Base-by-base conservation (phyloP, 2,888 invertebrate genomes). In the Chelonus formosanus region DNA sequence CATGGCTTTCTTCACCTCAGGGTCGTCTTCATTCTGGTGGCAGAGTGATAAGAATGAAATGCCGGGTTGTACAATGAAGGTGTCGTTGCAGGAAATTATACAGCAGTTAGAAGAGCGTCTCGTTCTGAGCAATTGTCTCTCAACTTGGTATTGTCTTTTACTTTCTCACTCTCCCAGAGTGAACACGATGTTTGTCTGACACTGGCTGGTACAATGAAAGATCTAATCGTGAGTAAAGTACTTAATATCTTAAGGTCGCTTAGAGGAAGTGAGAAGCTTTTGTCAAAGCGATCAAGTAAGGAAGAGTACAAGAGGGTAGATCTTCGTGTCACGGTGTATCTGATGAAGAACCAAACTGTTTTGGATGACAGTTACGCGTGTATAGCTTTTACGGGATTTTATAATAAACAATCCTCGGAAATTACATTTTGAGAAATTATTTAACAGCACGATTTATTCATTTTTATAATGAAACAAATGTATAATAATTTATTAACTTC, bases 31-130 rank as follows among this genome's bases (percentile, higher is more conserved):
- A 52, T 50, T 59, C 43, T 32, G 55, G 48, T 67, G 57, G 60
- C 56, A 43, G 31, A 58, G 70, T 73, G 84, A 83, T 83, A 83
- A 84, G 82, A 83, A 82, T 81, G 80, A 80, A 80, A 80, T 75
- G 81, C 76, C 75, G 73, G 73, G 73, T 71, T 73, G 76, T 74
- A 84, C 84, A 84, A 84, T 84, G 84, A 83, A 84, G 84, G 84
- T 83, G 84, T 84, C 84, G 84, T 84, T 83, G 84, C 84, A 84
- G 84, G 84, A 84, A 84, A 84, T 84, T 84, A 84, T 84, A 84
- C 84, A 83, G 83, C 84, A 82, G 81, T 83, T 83, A 84, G 80
- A 81, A 78, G 79, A 76, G 79, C 76, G 75, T 74, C 75, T 77
- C 77, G 73, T 74, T 72, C 76, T 74, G 79, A 82, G 80, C 82